phyloP scores from a whole-genome alignment of 2,888 invertebrate species.

The Yponomeuta evonymella region DNA sequence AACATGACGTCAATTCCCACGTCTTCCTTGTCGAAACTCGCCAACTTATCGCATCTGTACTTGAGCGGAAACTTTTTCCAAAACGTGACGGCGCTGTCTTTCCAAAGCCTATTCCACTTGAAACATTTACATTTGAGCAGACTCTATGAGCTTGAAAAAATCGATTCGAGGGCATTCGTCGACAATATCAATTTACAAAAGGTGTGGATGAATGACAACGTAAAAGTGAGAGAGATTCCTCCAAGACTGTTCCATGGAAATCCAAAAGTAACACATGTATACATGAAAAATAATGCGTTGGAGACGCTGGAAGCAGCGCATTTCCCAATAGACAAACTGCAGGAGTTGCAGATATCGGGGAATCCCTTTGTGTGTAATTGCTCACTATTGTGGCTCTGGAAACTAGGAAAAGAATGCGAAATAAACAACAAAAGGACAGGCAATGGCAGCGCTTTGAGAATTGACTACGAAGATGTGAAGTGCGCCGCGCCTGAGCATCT shows the following conservation, averaged over 20 bases:
- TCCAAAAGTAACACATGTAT: slow-evolving; percentile 84
- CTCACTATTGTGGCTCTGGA: slow-evolving; percentile 91
- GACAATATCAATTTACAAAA: slow-evolving; percentile 89
- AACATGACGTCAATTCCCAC: slow-evolving; percentile 87
- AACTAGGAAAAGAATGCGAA: slow-evolving; percentile 73
- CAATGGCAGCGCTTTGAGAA: slow-evolving; percentile 55
- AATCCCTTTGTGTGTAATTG: slow-evolving; percentile 93
- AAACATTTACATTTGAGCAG: slow-evolving; percentile 84
- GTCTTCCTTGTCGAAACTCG: slow-evolving; percentile 83
- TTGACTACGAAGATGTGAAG: slow-evolving; percentile 76
- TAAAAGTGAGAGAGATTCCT: slow-evolving; percentile 83
- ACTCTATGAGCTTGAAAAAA: slow-evolving; percentile 79
- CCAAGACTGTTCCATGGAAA: slow-evolving; percentile 89
- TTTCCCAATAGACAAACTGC: slow-evolving; percentile 87
- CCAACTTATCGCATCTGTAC: slow-evolving; percentile 84
- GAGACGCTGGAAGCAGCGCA: slow-evolving; percentile 86
- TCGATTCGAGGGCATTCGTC: slow-evolving; percentile 88
- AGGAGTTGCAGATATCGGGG: slow-evolving; percentile 84
- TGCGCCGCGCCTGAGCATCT: slow-evolving; percentile 78
- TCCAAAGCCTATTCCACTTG: slow-evolving; percentile 89
- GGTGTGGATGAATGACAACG: slow-evolving; percentile 86
- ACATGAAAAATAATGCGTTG: slow-evolving; percentile 84
- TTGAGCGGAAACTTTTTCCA: slow-evolving; percentile 87
- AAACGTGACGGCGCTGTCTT: slow-evolving; percentile 84
- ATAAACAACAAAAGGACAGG: slow-evolving; percentile 53